These are phyloP conservation scores for Halcyon chelicuti DNA, from an alignment of 2,797 vertebrate species.

Conservation along the genomic window DNA sequence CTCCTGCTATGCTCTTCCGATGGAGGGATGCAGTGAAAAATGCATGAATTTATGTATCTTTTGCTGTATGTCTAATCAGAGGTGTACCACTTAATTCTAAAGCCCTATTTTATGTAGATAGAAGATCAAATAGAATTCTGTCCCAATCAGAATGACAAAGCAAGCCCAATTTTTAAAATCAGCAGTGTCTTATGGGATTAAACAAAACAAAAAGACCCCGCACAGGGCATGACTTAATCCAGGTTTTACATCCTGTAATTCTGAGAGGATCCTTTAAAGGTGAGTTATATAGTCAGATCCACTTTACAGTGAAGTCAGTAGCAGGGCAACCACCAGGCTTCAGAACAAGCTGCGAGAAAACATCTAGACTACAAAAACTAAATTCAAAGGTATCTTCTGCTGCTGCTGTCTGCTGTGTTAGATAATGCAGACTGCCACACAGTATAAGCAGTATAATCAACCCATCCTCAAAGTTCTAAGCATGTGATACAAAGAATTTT, in stretches of 20 bases:
- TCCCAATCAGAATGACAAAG: not conserved
- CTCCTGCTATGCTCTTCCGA: not conserved
- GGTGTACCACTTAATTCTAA: not conserved
- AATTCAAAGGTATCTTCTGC: not conserved
- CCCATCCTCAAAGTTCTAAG: not conserved
- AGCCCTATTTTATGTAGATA: not conserved
- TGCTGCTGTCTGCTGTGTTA: not conserved
- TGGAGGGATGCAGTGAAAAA: not conserved
- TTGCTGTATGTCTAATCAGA: not conserved
- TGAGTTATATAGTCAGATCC: not conserved
- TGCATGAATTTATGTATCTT: not conserved
- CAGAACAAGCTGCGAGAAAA: not conserved
- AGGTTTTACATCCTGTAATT: not conserved
- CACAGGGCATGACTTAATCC: not conserved
- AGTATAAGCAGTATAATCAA: not conserved
- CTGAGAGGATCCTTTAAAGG: not conserved
- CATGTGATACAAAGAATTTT: not conserved
- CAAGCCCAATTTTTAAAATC: not conserved
- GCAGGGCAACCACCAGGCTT: not conserved
- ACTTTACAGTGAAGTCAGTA: not conserved
- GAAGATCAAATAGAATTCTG: not conserved
- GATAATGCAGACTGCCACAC: not conserved
- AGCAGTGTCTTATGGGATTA: fast-evolving
- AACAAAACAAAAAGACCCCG: not conserved
- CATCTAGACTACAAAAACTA: not conserved